A percentile compares a stretch with the other conserved stretches of the same genome.
These are phyloP conservation scores for Karalla daura DNA, from an alignment of 2,797 vertebrate species.

Conservation along the genomic window DNA sequence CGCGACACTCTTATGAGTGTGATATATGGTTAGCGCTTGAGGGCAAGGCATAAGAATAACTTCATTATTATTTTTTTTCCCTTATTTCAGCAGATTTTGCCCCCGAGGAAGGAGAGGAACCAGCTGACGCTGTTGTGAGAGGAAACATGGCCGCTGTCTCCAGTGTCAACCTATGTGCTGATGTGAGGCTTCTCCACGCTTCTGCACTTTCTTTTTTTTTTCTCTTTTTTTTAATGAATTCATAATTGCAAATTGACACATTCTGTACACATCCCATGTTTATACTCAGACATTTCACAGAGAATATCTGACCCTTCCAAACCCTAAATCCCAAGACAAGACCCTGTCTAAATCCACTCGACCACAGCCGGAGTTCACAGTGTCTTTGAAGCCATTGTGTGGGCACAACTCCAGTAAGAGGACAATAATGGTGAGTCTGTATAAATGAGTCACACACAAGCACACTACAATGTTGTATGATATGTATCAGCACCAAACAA, in stretches of 20 bases:
- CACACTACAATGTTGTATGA: too few relatives aligned
- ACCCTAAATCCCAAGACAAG: constrained; percentile 85
- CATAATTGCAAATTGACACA: not conserved
- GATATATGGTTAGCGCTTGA: constrained; percentile 7
- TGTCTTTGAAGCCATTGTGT: constrained; percentile 71
- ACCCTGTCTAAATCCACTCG: constrained; percentile 62
- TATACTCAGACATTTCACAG: constrained; percentile 84
- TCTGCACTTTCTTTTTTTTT: not conserved
- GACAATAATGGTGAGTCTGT: constrained; percentile 83
- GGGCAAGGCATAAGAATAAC: constrained; percentile 6
- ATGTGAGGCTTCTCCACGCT: constrained; percentile 78
- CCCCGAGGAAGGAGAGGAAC: constrained; percentile 83
- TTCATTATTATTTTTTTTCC: constrained; percentile 4
- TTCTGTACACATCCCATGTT: constrained; percentile 37
- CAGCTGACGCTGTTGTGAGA: constrained; percentile 70
- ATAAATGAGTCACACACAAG: too few relatives aligned
- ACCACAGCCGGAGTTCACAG: constrained; percentile 81
- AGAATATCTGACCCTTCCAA: constrained; percentile 92
- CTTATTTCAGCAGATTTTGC: constrained; percentile 77
- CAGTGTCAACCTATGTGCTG: constrained; percentile 87
- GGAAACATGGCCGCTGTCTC: constrained; percentile 86
- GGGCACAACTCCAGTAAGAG: constrained; percentile 70
- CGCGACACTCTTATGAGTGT: not conserved
- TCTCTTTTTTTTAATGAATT: not conserved
- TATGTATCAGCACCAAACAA: too few relatives aligned